A percentile compares a stretch with the other conserved stretches of the same genome.
Evolutionary conservation across 2,888 invertebrate genomes (phyloP).

Genomic region (Scaeva pyrastri): DNA sequence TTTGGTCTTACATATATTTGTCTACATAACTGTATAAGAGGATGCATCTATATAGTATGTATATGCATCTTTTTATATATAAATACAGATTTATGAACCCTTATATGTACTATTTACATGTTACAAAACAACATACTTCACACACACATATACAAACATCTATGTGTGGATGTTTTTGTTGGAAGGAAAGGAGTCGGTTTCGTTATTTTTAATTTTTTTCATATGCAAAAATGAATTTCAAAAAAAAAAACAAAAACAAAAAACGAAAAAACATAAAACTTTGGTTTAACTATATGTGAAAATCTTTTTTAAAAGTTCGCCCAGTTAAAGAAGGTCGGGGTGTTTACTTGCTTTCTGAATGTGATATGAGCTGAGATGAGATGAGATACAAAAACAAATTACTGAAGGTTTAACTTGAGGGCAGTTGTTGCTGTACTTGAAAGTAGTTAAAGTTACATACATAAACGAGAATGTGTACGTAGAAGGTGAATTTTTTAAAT

Average conservation of each 20-base stretch:
- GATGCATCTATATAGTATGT: too few species aligned
- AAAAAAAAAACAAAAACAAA: too few species aligned
- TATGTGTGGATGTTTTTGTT: background rate
- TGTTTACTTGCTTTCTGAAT: background rate
- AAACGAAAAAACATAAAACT: background rate
- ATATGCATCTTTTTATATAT: background rate
- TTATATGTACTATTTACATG: background rate
- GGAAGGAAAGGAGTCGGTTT: background rate
- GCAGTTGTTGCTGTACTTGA: background rate
- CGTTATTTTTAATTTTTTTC: constrained; percentile 9
- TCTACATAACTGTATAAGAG: too few species aligned
- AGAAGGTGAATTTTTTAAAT: too few species aligned
- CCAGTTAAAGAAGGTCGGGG: constrained; percentile 15
- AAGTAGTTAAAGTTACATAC: too few species aligned
- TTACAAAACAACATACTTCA: background rate
- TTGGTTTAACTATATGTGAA: constrained; percentile 24
- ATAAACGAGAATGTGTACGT: too few species aligned
- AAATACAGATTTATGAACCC: background rate
- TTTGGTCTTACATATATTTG: background rate
- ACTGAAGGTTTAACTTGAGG: constrained; percentile 3
- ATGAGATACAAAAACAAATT: background rate
- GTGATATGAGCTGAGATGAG: background rate
- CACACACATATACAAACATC: background rate
- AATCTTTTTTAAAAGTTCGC: constrained; percentile 11
- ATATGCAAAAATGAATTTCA: background rate